A percentile compares a stretch with the other conserved stretches of the same genome.
Conservation (phyloP, 2,888 invertebrate genomes). For the Sesia bembeciformis region DNA sequence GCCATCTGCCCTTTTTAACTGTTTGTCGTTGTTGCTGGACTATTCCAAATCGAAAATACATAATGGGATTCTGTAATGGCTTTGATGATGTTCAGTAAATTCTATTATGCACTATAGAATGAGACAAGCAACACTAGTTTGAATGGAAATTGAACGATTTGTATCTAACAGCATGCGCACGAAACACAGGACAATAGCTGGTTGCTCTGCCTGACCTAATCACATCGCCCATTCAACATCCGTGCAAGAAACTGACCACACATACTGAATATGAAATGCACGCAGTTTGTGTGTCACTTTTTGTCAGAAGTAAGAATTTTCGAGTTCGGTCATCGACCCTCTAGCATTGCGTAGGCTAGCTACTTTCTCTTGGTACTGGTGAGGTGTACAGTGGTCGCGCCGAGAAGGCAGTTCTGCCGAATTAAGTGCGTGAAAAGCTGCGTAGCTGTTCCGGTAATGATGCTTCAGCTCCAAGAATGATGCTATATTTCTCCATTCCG, state of each 20-base stretch:
- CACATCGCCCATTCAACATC: slow-evolving; percentile 46
- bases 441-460: slow-evolving; percentile 43
- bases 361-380: slow-evolving; percentile 67
- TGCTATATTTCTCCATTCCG: slow-evolving; percentile 8
- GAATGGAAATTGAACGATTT: background rate
- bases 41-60: too few relatives aligned
- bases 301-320: slow-evolving; percentile 69
- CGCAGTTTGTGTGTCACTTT: slow-evolving; percentile 68
- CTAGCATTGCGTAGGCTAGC: slow-evolving; percentile 70
- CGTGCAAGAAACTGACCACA: slow-evolving; percentile 65
- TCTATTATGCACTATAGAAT: background rate
- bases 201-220: slow-evolving; percentile 42
- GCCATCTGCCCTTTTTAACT: too few relatives aligned
- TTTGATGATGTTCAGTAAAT: too few relatives aligned
- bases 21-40: too few relatives aligned
- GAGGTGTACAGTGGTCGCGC: slow-evolving; percentile 39
- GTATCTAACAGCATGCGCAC: slow-evolving; percentile 10
- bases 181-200: slow-evolving; percentile 26
- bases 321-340: slow-evolving; percentile 69
- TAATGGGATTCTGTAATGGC: too few relatives aligned
- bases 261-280: slow-evolving; percentile 67
- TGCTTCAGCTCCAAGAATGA: too few relatives aligned
- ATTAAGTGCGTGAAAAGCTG: slow-evolving; percentile 72
- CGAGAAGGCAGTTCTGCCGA: slow-evolving; percentile 65
- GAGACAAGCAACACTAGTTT: background rate